phyloP scores from a whole-genome alignment of 35 echinoderm and acorn worm species.

The Stichopus chloronotus region DNA sequence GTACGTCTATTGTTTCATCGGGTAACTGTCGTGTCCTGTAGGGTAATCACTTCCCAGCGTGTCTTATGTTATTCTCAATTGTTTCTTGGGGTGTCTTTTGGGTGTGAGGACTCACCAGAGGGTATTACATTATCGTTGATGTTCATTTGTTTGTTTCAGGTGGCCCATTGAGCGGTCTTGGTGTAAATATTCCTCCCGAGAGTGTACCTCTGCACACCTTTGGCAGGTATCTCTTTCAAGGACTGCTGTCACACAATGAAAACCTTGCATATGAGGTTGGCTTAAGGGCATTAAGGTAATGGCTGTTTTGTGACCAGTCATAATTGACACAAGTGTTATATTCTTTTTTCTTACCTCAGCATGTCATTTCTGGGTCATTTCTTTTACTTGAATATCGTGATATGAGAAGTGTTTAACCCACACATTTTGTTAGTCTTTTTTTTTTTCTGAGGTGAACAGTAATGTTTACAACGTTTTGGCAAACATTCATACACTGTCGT shows the following conservation, averaged over 20 bases:
- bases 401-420: too few species aligned
- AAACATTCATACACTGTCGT: too few species aligned
- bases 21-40: too few species aligned
- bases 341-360: slow-evolving; percentile 26
- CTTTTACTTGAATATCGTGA: background rate
- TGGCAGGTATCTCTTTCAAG: slow-evolving; percentile 96
- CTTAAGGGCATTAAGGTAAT: slow-evolving; percentile 93
- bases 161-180: slow-evolving; percentile 87
- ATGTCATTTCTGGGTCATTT: slow-evolving; percentile 63
- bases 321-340: background rate
- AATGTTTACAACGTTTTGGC: too few species aligned
- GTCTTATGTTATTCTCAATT: too few species aligned
- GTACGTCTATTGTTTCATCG: too few species aligned
- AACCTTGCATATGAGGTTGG: slow-evolving; percentile 96
- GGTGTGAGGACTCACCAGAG: too few species aligned
- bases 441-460: too few species aligned
- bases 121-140: too few species aligned
- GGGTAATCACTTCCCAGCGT: too few species aligned
- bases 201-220: slow-evolving; percentile 99
- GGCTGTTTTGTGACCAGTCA: background rate
- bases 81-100: too few species aligned
- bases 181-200: slow-evolving; percentile 79
- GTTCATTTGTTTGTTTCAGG: slow-evolving; percentile 36
- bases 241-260: slow-evolving; percentile 83
- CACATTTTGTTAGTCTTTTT: too few species aligned